Percentiles rank a stretch among this genome's conserved stretches.
Evolutionary conservation across 1,140 invertebrate genomes (phyloP).

Genomic region (Mactra quadrangularis): DNA sequence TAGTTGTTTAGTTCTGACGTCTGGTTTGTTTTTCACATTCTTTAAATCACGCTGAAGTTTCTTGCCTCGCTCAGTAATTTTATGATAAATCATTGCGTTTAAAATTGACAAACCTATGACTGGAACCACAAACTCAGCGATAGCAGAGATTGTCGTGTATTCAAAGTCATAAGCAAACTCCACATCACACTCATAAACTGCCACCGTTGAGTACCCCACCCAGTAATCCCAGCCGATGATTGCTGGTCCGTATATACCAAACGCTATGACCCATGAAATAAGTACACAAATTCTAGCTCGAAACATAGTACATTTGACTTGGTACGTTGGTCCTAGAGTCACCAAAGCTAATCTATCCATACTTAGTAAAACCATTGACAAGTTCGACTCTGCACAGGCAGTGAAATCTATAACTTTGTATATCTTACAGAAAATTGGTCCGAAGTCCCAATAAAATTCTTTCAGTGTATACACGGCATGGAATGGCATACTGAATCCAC

Average conservation of each 20-base stretch:
- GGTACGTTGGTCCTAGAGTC: conserved; percentile 63
- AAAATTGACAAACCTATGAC: conserved; percentile 59
- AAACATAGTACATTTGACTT: conserved; percentile 50
- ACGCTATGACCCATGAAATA: conserved; percentile 67
- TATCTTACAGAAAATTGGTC: conserved; percentile 70
- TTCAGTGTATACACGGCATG: conserved; percentile 67
- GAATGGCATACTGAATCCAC: conserved; percentile 71
- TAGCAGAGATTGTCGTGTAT: conserved; percentile 65
- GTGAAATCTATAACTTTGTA: conserved; percentile 72
- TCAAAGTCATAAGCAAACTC: conserved; percentile 67
- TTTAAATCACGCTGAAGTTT: no score
- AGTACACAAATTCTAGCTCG: conserved; percentile 54
- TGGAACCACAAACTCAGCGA: conserved; percentile 72
- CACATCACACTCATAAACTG: conserved; percentile 66
- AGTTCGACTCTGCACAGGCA: conserved; percentile 67
- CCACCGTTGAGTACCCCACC: conserved; percentile 59
- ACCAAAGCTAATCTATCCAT: conserved; percentile 69
- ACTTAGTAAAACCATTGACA: conserved; percentile 71
- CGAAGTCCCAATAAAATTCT: conserved; percentile 68
- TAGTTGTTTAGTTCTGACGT: no score
- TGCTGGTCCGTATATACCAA: conserved; percentile 71
- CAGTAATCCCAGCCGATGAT: conserved; percentile 74
- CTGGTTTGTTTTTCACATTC: no score
- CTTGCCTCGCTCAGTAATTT: conserved; percentile 61
- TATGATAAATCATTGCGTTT: conserved; percentile 64